Evolutionary conservation across 2,113 vertebrate genomes (phyloP).

Genomic region (Oxyruncus cristatus): DNA sequence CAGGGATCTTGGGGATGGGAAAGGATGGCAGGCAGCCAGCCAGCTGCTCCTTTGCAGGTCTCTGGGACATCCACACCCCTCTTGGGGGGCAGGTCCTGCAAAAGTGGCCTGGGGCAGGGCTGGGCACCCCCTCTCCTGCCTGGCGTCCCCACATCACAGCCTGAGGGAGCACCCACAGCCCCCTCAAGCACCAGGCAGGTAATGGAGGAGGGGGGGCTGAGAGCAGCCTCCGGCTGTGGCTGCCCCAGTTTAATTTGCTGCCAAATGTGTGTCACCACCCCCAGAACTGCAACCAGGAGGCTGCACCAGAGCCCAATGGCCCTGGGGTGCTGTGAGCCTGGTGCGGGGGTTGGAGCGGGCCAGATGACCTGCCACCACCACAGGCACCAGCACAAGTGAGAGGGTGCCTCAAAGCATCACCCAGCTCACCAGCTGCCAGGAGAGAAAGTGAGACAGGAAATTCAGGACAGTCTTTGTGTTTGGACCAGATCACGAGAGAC

Average conservation of each 20-base stretch:
- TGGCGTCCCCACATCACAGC: background rate
- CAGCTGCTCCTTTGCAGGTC: background rate
- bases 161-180: background rate
- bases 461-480: slow-evolving; percentile 56
- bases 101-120: background rate
- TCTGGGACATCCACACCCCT: background rate
- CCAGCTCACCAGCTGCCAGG: background rate
- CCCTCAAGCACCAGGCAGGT: background rate
- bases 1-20: background rate
- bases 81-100: background rate
- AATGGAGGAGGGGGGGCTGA: background rate
- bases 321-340: background rate
- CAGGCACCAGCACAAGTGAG: rapidly evolving
- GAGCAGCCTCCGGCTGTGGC: background rate
- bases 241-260: slow-evolving; percentile 23
- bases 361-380: background rate
- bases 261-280: slow-evolving; percentile 54
- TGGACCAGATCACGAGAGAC: background rate
- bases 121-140: background rate
- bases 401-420: background rate
- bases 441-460: slow-evolving; percentile 31
- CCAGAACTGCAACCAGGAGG: background rate
- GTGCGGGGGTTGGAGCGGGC: background rate
- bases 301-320: rapidly evolving
- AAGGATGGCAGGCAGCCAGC: background rate